phyloP scores from a whole-genome alignment of 2,888 invertebrate genomes.

The Eristalis arbustorum region DNA sequence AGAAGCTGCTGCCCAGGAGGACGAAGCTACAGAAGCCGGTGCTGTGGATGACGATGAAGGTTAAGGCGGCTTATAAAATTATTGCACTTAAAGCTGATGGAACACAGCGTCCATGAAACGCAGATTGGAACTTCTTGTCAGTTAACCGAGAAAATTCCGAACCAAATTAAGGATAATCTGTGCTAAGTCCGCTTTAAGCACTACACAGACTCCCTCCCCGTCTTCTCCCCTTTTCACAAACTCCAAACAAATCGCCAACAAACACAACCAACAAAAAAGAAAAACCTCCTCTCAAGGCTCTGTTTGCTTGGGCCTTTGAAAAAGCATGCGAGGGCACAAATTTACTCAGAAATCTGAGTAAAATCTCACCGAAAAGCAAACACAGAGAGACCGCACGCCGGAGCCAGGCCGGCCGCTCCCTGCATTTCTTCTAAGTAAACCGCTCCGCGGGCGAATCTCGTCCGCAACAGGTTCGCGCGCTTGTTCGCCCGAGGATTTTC shows the following conservation, averaged over 20 bases:
- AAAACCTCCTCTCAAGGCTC: neutral
- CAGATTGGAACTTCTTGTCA: neutral
- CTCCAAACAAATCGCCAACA: neutral
- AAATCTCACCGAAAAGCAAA: neutral
- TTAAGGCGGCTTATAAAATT: too few species aligned
- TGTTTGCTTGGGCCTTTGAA: neutral
- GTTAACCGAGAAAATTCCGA: neutral
- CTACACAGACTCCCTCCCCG: neutral
- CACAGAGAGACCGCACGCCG: neutral
- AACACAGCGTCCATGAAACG: too few species aligned
- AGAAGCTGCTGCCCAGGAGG: too few species aligned
- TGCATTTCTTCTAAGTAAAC: neutral
- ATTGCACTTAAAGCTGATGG: too few species aligned
- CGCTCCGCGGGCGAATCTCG: neutral
- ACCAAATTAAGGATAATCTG: neutral
- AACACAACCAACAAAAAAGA: too few species aligned
- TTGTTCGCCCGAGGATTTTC: neutral
- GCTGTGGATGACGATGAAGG: too few species aligned
- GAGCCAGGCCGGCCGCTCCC: too few species aligned
- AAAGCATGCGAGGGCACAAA: neutral
- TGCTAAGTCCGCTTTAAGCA: neutral
- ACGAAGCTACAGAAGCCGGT: too few species aligned
- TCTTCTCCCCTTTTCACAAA: too few species aligned
- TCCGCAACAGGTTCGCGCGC: constrained; percentile 21
- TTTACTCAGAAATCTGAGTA: neutral